phyloP scores from a whole-genome alignment of 2,113 vertebrate species.

The Dolichallabes microphthalmus region DNA sequence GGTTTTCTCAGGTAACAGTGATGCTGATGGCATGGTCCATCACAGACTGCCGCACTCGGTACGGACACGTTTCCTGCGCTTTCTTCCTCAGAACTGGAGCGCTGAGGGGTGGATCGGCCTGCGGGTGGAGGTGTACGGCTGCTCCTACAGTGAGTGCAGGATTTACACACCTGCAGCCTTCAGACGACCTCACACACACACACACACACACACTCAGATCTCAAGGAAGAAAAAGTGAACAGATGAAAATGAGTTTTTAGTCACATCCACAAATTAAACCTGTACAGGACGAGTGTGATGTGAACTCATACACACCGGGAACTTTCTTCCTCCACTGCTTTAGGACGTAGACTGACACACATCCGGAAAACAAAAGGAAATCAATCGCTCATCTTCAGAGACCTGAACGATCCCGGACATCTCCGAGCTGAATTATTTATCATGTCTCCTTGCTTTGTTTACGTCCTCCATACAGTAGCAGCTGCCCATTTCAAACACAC shows the following conservation, averaged over 20 bases:
- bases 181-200: background rate
- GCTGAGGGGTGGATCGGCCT: conserved; percentile 74
- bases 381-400: conserved; percentile 45
- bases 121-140: conserved; percentile 81
- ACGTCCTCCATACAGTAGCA: conserved; percentile 1
- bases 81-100: conserved; percentile 79
- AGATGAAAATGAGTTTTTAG: background rate
- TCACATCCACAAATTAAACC: background rate
- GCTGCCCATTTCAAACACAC: background rate
- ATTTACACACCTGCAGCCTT: background rate
- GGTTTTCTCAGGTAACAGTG: conserved; percentile 80
- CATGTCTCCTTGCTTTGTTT: conserved; percentile 18
- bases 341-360: conserved; percentile 32
- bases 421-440: conserved; percentile 47
- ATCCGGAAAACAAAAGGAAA: conserved; percentile 30
- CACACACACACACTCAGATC: background rate
- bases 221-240: background rate
- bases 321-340: conserved; percentile 1
- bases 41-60: conserved; percentile 78
- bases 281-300: background rate
- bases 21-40: conserved; percentile 78
- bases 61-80: conserved; percentile 78
- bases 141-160: conserved; percentile 82
- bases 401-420: background rate
- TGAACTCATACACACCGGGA: background rate